Evolutionary conservation across 1,140 invertebrate species (phyloP), one percentile per base, ranked within the genome.

Genomic region (Sycobia sp.): DNA sequence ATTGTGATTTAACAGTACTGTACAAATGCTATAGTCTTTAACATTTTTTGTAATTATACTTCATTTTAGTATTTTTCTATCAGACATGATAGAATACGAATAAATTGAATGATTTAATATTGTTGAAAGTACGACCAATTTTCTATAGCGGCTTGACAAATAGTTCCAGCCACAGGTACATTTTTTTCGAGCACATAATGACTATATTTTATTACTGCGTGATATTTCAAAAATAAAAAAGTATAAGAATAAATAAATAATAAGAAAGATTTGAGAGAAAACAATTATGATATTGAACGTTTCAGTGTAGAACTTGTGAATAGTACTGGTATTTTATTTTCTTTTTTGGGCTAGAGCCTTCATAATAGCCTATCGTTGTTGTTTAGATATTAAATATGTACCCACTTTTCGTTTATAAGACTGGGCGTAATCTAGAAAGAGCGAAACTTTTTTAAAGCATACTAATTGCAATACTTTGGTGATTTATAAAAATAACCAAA

Each of bases 121-220:
- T 41, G 36, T 49, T 8, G 2, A 46, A 51, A 62, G 51, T 29
- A 66, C 65, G 69, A 71, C 56, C 65, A 67, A 72, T 73, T 72
- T 73, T 73, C 66, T 55, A 72, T 57, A 65, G 62, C 44, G 32
- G 34, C 43, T 44, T 38, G 27, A 58, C 49, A 20, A 59, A 41
- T 18, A 25, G 20, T 46, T 53, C 18, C 46, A 39, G 29, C 32
- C 23, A 46, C 10, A 32, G 63, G 57, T 67, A 65, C 66, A 69
- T 69, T 67, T 63, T 29, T 43, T 66, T 72, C 66, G 67, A 70
- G 68, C 68, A 74, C 69, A 73, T 71, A 73, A 70, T 73, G 69
- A 69, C 68, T 75, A 76, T 81, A 80, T 80, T 81, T 81, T 81
- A 81, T 75, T 78, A 80, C 73, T 54, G 64, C 69, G 69, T 69